Evolutionary conservation across 92 coral and sea anemone genomes (phyloP).

Genomic region (Porites rus): DNA sequence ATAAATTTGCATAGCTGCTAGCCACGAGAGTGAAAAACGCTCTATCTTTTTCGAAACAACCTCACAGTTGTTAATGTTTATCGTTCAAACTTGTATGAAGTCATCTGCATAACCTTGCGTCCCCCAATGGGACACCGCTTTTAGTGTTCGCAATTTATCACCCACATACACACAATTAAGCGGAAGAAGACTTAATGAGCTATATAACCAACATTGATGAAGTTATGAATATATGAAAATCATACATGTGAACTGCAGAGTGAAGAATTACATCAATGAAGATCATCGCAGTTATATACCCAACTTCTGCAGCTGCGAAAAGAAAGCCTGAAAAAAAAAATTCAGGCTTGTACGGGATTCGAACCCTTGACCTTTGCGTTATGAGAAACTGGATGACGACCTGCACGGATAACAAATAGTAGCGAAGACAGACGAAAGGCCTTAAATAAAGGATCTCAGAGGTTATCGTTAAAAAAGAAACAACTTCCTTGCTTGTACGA

Average conservation of each 20-base stretch:
- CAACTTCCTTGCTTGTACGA: constrained; percentile 3
- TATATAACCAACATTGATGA: background rate
- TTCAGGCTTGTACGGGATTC: no score
- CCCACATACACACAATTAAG: background rate
- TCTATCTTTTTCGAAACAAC: background rate
- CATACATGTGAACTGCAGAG: no score
- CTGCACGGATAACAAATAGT: constrained; percentile 9
- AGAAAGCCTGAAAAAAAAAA: no score
- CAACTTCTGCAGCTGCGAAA: no score
- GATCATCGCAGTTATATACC: no score
- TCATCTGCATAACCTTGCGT: background rate
- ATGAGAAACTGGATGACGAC: background rate
- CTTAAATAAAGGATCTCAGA: constrained; percentile 31
- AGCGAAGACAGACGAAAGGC: constrained; percentile 21
- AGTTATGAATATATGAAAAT: no score
- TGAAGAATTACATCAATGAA: no score
- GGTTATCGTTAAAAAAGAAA: constrained; percentile 42
- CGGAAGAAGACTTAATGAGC: constrained; percentile 1
- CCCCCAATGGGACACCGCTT: background rate
- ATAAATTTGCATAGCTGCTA: no score
- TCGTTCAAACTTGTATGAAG: background rate
- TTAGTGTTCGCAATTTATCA: background rate
- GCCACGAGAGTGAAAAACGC: no score
- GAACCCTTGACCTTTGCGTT: no score
- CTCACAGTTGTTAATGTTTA: background rate